phyloP scores from a whole-genome alignment of 2,797 vertebrate species.

The Phataginus tetradactyla region DNA sequence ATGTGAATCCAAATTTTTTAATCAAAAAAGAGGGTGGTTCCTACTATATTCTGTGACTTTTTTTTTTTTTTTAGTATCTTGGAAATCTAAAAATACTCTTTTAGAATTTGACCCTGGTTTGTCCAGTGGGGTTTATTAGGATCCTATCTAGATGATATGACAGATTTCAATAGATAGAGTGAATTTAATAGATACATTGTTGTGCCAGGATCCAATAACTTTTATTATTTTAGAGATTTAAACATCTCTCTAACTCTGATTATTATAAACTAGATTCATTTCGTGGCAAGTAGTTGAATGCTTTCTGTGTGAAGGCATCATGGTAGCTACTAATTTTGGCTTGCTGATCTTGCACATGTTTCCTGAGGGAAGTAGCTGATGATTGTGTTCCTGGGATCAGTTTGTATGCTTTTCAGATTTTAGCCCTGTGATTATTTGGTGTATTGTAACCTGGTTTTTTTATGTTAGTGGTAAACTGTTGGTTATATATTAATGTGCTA shows the following conservation, averaged over 20 bases:
- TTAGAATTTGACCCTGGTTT: neutral
- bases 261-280: constrained; percentile 32
- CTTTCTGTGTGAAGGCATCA: constrained; percentile 12
- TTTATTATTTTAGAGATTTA: constrained; percentile 19
- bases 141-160: neutral
- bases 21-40: neutral
- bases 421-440: constrained; percentile 17
- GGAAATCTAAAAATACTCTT: constrained; percentile 11
- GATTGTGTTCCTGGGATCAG: constrained; percentile 2
- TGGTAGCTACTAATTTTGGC: constrained; percentile 22
- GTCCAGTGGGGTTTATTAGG: neutral
- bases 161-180: neutral
- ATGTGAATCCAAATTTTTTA: neutral
- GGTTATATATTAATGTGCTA: neutral
- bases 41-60: neutral
- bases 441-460: neutral
- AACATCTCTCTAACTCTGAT: neutral
- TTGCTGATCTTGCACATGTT: constrained; percentile 34
- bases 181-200: neutral
- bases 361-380: constrained; percentile 29
- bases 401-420: constrained; percentile 41
- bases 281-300: neutral
- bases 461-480: neutral
- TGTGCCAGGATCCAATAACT: neutral
- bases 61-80: neutral